Percentiles rank a stretch among this genome's conserved stretches.
Evolutionary conservation across 2,113 vertebrate species (phyloP).

Genomic region (Trachemys scripta): DNA sequence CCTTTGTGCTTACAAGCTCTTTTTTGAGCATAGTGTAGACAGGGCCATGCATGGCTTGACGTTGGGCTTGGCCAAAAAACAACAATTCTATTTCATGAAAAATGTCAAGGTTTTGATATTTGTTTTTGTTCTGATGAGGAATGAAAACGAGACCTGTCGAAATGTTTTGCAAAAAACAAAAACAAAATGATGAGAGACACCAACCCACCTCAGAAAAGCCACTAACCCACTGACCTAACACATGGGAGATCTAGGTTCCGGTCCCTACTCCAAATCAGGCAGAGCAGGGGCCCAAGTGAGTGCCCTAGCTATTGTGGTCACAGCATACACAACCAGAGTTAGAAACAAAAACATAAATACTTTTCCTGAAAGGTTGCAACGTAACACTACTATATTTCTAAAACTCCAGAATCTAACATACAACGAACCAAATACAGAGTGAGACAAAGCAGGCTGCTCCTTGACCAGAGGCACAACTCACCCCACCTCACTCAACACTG

Average conservation of each 20-base stretch:
- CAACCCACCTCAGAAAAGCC: background rate
- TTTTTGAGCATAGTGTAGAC: background rate
- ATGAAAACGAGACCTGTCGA: background rate
- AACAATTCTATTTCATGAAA: background rate
- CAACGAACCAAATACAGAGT: background rate
- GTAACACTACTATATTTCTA: background rate
- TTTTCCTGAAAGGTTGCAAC: background rate
- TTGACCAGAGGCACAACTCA: background rate
- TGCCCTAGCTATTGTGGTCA: background rate
- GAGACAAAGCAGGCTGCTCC: background rate
- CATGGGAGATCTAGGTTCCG: background rate
- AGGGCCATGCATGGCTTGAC: background rate
- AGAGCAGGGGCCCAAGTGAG: background rate
- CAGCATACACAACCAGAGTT: background rate
- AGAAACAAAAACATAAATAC: background rate
- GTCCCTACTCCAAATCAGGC: background rate
- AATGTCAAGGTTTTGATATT: background rate
- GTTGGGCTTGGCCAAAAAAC: background rate
- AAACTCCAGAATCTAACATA: background rate
- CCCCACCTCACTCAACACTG: background rate
- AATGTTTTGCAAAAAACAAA: background rate
- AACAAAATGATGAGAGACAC: background rate
- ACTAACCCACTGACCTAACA: background rate
- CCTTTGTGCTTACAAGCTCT: background rate
- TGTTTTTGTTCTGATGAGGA: background rate